Base-by-base conservation (phyloP, 2,113 vertebrate genomes). In the Empidonax alnorum region DNA sequence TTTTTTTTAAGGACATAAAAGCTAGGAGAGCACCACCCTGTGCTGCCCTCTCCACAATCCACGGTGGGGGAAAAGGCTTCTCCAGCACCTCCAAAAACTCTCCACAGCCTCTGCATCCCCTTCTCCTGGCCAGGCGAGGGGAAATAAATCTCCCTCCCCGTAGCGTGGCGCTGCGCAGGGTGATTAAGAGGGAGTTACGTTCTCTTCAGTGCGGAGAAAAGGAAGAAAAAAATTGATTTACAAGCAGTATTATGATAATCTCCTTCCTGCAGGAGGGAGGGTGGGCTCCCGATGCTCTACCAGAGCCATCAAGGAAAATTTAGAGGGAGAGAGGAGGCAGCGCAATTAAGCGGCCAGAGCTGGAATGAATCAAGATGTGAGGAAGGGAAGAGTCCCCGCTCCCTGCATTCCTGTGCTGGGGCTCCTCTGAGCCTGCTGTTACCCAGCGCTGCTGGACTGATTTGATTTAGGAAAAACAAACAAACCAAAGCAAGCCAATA, bases 121-220 rank as follows among this genome's bases (percentile, higher is more conserved):
- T 89, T 24, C 19, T 47, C 93, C 84, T 4, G 55, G 59, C 84
- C 89, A 67, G 93, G 37, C 80, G 19, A 92, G 94, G 69, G 84
- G 74, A 69, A 79, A 87, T 53, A 81, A 24, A 88, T 72, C 27
- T 82, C 39, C 25, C 30, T 80, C 31, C 22, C n/a, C 4, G 1
- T 27, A 31, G 16, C 1, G 14, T 46, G 20, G n/a, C 39, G 41
- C 41, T 31, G 87, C 25, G 84, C 93, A 52, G 97, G 94, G 93
- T 95, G 98, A 98, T 98, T 96, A 97, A 97, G 95, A 97, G 93
- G 94, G 28, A 97, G 97, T 97, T 98, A 95, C 96, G 93, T 96
- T 92, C 97, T 97, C 89, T 89, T 97, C 98, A 96, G 97, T 61
- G 93, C 55, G 2, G 82, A 93, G 91, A 93, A 84, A 90, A 67